phyloP scores from a whole-genome alignment of 2,888 invertebrate genomes.

The Resseliella maxima region DNA sequence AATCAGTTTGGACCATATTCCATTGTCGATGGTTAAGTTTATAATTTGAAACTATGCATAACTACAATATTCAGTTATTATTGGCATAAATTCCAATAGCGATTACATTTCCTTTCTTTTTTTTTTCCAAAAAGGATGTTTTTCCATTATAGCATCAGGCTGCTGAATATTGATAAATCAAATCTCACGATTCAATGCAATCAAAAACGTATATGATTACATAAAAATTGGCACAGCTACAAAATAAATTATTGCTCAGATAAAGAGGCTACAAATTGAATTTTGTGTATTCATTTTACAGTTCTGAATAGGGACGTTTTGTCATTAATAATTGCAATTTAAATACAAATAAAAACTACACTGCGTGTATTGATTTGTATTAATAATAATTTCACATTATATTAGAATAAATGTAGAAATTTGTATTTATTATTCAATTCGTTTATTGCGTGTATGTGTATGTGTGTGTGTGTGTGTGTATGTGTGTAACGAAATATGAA shows the following conservation, averaged over 20 bases:
- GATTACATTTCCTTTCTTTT: too few relatives aligned
- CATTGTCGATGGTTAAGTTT: too few relatives aligned
- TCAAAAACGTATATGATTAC: slow-evolving; percentile 15
- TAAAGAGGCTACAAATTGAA: background rate
- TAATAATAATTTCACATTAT: slow-evolving; percentile 1
- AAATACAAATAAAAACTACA: background rate
- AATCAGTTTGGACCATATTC: too few relatives aligned
- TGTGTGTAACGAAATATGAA: too few relatives aligned
- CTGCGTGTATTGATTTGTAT: background rate
- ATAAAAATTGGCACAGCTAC: background rate
- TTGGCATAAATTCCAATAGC: too few relatives aligned
- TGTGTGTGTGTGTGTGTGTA: background rate
- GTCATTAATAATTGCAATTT: background rate
- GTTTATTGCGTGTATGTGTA: background rate
- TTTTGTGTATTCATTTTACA: background rate
- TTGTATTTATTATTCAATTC: background rate
- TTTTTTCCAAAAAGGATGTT: background rate
- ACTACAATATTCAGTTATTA: too few relatives aligned
- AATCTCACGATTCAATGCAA: background rate
- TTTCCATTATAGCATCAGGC: background rate
- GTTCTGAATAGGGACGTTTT: background rate
- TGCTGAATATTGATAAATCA: background rate
- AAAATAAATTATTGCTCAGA: slow-evolving; percentile 34
- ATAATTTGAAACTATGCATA: too few relatives aligned
- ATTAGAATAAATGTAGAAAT: background rate